Percentiles rank a stretch among this genome's conserved stretches.
Conservation (phyloP, 2,113 vertebrate species). For the Ptyas mucosa region DNA sequence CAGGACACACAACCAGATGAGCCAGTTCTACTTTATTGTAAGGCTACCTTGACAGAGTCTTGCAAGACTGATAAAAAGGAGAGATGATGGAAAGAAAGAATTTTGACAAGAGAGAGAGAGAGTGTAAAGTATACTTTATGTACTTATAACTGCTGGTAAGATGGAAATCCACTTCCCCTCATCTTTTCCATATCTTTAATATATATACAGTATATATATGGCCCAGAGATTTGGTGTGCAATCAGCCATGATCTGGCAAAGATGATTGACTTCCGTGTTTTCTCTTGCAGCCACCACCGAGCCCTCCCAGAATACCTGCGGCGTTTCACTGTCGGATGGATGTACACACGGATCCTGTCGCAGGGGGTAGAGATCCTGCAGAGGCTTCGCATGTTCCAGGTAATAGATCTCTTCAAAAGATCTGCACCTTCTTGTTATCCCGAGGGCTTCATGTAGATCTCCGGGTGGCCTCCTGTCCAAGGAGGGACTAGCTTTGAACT, state of each 20-base stretch:
- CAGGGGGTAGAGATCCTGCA: constrained; percentile 89
- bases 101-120: background rate
- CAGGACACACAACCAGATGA: background rate
- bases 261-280: background rate
- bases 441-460: background rate
- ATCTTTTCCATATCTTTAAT: background rate
- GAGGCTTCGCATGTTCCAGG: constrained; percentile 86
- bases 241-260: background rate
- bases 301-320: constrained; percentile 83
- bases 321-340: constrained; percentile 87
- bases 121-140: background rate
- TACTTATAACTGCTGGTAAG: background rate
- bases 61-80: background rate
- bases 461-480: background rate
- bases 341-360: constrained; percentile 83
- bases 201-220: too few species aligned
- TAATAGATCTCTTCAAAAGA: constrained; percentile 38
- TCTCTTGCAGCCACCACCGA: constrained; percentile 73
- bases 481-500: background rate
- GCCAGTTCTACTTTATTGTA: background rate
- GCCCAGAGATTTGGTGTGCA: background rate
- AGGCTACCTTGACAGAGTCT: background rate
- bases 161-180: background rate
- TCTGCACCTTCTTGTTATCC: background rate
- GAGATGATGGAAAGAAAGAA: background rate